Percentiles rank a stretch among this genome's conserved stretches.
phyloP scores from a whole-genome alignment of 2,888 invertebrate species.

The Belgica antarctica region DNA sequence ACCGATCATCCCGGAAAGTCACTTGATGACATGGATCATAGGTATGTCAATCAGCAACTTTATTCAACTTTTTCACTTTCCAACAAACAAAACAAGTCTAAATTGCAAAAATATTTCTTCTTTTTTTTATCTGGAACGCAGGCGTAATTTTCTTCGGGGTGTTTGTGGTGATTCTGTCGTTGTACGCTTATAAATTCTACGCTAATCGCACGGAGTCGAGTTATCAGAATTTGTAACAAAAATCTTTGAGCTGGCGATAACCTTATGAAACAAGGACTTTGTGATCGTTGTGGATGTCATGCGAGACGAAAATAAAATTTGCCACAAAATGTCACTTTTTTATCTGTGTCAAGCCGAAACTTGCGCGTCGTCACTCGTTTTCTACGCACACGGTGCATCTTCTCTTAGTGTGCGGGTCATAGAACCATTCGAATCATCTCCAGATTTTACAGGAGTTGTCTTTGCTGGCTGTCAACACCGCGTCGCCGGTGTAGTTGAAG shows the following conservation, averaged over 20 bases:
- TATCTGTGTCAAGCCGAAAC: background rate
- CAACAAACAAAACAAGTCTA: background rate
- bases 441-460: slow-evolving; percentile 79
- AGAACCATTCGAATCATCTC: slow-evolving; percentile 72
- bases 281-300: background rate
- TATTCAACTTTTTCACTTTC: background rate
- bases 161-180: background rate
- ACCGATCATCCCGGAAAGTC: background rate
- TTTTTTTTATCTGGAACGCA: slow-evolving; percentile 1
- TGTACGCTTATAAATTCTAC: background rate
- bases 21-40: background rate
- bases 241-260: slow-evolving; percentile 3
- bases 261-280: background rate
- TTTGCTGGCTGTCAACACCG: slow-evolving; percentile 76
- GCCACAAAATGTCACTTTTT: background rate
- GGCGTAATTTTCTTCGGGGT: background rate
- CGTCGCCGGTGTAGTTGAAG: slow-evolving; percentile 75
- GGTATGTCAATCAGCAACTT: background rate
- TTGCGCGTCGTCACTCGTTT: slow-evolving; percentile 38
- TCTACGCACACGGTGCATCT: slow-evolving; percentile 29
- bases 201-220: background rate
- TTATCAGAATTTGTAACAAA: slow-evolving; percentile 32
- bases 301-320: background rate
- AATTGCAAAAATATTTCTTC: background rate
- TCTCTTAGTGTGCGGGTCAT: slow-evolving; percentile 22